These are phyloP conservation scores for Aleiodes leptofemur DNA, from an alignment of 2,888 invertebrate species.

Conservation along the genomic window DNA sequence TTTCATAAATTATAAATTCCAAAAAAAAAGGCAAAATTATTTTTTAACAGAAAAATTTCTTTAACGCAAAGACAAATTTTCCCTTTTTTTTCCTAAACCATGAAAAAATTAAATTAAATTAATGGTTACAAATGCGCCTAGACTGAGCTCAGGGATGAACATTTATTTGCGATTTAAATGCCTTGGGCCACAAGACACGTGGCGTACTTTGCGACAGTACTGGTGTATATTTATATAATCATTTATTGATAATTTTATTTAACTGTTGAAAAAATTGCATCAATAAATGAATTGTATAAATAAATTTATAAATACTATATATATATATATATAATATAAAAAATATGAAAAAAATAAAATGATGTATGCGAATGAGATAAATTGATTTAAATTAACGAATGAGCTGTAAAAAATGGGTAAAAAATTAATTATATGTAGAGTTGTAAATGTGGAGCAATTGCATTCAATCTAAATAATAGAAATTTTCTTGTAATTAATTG, in stretches of 20 bases:
- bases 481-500: slow-evolving; percentile 1
- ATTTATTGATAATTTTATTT: slow-evolving; percentile 37
- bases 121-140: slow-evolving; percentile 62
- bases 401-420: slow-evolving; percentile 58
- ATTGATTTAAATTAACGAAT: slow-evolving; percentile 55
- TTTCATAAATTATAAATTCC: slow-evolving; percentile 3
- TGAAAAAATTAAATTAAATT: slow-evolving; percentile 13
- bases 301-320: slow-evolving; percentile 47
- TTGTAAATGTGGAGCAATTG: slow-evolving; percentile 15
- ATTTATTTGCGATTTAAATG: slow-evolving; percentile 45
- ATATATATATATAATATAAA: slow-evolving; percentile 48
- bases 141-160: slow-evolving; percentile 67
- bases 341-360: background rate
- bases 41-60: background rate
- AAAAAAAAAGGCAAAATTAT: slow-evolving; percentile 25
- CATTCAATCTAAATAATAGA: slow-evolving; percentile 4
- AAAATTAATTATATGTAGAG: background rate
- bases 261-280: slow-evolving; percentile 50
- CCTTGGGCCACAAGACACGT: slow-evolving; percentile 67
- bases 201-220: slow-evolving; percentile 63
- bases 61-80: background rate
- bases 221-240: slow-evolving; percentile 41
- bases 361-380: background rate
- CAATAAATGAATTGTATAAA: slow-evolving; percentile 44
- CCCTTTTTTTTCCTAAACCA: background rate